Evolutionary conservation across 2,888 invertebrate species (phyloP), one percentile per base, ranked within the genome.

Genomic region (Danaus chrysippus): DNA sequence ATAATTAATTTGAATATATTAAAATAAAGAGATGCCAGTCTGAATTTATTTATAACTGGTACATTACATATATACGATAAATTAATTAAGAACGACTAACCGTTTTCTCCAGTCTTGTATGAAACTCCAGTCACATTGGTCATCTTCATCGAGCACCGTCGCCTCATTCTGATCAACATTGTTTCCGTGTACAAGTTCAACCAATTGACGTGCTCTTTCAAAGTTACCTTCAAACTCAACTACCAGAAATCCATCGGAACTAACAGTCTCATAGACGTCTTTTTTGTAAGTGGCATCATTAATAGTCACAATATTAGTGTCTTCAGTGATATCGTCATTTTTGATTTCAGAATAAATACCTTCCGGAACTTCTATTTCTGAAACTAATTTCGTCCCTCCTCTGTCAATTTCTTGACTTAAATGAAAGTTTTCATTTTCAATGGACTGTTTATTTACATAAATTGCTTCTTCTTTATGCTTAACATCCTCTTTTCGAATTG

Each of bases 101-200:
- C 94, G 92, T 84, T 93, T 92, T 76, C 94, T 91, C 94, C 94
- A 94, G 76, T 93, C 93, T 81, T 94, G 94, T 56, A 94, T 94
- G 78, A 94, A 94, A 76, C 94, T 94, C 94, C 94, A 94, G 78
- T 94, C 94, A 67, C 93, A 93, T 68, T 92, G 92, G 73, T 86
- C 87, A 42, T 89, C 88, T 60, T 90, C 89, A 55, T 91, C 91
- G 19, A 90, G 76, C 54, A 90, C 80, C 1, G 81, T 89, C 0
- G 90, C 89, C 64, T 91, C 92, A 66, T 90, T 89, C 59, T 86
- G 89, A 58, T 90, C 87, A 1, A 73, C 63, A 61, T 84, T 84
- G 67, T 84, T 84, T 1, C 89, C 92, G 59, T 89, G 85, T 62
- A 93, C 89, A 68, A 92, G 79, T 65, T 94, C 92, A 62, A 94